A percentile compares a stretch with the other conserved stretches of the same genome.
Conservation (phyloP, 1,140 invertebrate genomes). For the Aphelenchoides fujianensis region DNA sequence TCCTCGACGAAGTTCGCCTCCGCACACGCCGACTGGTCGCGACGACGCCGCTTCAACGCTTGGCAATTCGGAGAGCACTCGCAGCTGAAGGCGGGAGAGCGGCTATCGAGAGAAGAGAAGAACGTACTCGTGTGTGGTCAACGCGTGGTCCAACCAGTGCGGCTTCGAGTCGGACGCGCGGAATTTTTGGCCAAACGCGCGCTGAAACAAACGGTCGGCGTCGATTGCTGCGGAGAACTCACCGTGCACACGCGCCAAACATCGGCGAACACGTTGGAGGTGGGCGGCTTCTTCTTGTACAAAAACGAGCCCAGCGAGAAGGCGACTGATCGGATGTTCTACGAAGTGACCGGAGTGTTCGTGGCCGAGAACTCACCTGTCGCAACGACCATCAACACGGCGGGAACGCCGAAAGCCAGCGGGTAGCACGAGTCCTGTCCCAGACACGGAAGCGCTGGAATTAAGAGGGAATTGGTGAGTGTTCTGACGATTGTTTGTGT, state of each 20-base stretch:
- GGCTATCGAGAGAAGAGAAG: too few relatives aligned
- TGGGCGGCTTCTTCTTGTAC: slow-evolving; percentile 64
- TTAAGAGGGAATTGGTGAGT: slow-evolving; percentile 36
- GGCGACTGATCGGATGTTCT: too few relatives aligned
- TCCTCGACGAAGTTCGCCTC: slow-evolving; percentile 67
- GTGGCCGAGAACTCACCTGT: too few relatives aligned
- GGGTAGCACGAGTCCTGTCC: slow-evolving; percentile 78
- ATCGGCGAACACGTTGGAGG: slow-evolving; percentile 40
- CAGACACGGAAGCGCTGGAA: slow-evolving; percentile 76
- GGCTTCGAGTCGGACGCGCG: background rate
- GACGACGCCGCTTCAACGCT: slow-evolving; percentile 26
- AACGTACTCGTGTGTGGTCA: slow-evolving; percentile 9
- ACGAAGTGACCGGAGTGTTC: too few relatives aligned
- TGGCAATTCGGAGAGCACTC: slow-evolving; percentile 11
- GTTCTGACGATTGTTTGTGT: too few relatives aligned
- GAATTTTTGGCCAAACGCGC: background rate
- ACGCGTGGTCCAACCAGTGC: slow-evolving; percentile 25
- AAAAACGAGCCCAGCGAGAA: slow-evolving; percentile 75
- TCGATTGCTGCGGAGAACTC: background rate
- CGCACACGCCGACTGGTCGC: slow-evolving; percentile 18
- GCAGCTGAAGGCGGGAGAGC: too few relatives aligned
- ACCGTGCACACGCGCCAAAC: slow-evolving; percentile 34
- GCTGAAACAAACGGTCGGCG: background rate
- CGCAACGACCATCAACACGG: slow-evolving; percentile 77
- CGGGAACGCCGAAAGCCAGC: slow-evolving; percentile 85